These are phyloP conservation scores for Ceyx margarethae DNA, from an alignment of 2,113 vertebrate species.

Conservation along the genomic window DNA sequence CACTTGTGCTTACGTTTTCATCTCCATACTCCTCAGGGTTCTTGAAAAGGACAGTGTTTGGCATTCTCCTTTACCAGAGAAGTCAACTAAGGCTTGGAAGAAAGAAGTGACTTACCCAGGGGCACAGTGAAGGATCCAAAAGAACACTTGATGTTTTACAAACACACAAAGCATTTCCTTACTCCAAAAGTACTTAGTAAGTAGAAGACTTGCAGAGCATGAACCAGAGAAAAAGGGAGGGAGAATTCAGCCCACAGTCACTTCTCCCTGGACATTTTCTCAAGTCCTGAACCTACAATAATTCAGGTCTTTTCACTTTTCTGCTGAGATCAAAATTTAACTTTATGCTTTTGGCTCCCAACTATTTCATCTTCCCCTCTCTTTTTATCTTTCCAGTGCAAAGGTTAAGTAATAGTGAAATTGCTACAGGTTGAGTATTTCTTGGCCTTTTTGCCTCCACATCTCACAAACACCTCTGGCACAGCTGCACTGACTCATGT, in stretches of 20 bases:
- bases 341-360: neutral
- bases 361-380: neutral
- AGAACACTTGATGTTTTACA: neutral
- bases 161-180: neutral
- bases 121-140: neutral
- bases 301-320: neutral
- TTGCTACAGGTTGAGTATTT: too few relatives aligned
- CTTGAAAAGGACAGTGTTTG: neutral
- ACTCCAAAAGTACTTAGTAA: neutral
- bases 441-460: neutral
- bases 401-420: neutral
- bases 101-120: neutral
- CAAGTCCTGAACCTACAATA: neutral
- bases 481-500: fast-evolving
- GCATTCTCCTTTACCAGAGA: neutral
- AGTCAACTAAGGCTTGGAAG: neutral
- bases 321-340: neutral
- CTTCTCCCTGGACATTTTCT: neutral
- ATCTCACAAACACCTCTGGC: neutral
- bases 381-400: neutral
- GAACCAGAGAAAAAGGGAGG: neutral
- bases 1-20: neutral
- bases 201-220: neutral
- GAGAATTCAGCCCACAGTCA: neutral
- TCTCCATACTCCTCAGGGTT: neutral